A percentile compares a stretch with the other conserved stretches of the same genome.
Evolutionary conservation across 2,113 vertebrate genomes (phyloP).

Genomic region (Alectura lathami): DNA sequence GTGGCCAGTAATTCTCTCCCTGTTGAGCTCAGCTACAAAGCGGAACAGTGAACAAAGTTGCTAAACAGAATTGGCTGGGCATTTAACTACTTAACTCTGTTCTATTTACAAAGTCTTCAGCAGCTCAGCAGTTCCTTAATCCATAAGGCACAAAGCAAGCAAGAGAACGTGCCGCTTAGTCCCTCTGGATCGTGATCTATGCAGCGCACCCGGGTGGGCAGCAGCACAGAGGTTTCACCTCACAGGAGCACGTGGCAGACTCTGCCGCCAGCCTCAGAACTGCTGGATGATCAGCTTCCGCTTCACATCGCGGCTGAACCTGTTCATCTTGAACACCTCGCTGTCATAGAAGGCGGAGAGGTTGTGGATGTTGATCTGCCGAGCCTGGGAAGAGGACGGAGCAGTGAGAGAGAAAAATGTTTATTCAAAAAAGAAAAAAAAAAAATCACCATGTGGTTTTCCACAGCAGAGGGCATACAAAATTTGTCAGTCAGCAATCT

Average conservation of each 20-base stretch:
- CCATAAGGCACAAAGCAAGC: neutral
- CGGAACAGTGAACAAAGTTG: neutral
- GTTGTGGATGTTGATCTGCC: conserved; percentile 97
- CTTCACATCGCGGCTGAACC: conserved; percentile 88
- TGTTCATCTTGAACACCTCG: conserved; percentile 89
- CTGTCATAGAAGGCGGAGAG: conserved; percentile 93
- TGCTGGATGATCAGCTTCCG: conserved; percentile 93
- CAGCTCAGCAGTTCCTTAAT: conserved; percentile 33
- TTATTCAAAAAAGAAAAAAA: neutral
- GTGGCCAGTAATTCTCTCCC: conserved; percentile 18
- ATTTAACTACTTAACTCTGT: conserved; percentile 45
- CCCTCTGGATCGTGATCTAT: neutral
- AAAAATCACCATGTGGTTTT: neutral
- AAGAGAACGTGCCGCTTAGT: neutral
- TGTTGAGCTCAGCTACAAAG: conserved; percentile 35
- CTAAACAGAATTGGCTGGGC: conserved; percentile 38
- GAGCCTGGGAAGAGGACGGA: conserved; percentile 77
- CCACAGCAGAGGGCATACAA: neutral
- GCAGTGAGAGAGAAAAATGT: neutral
- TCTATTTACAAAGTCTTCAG: conserved; percentile 52
- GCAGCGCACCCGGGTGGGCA: neutral
- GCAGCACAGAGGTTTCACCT: neutral
- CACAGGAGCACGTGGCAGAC: neutral
- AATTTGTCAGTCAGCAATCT: conserved; percentile 29
- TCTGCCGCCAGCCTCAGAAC: conserved; percentile 74